These are phyloP conservation scores for Ictalurus furcatus DNA, from an alignment of 2,113 vertebrate species.

Conservation along the genomic window DNA sequence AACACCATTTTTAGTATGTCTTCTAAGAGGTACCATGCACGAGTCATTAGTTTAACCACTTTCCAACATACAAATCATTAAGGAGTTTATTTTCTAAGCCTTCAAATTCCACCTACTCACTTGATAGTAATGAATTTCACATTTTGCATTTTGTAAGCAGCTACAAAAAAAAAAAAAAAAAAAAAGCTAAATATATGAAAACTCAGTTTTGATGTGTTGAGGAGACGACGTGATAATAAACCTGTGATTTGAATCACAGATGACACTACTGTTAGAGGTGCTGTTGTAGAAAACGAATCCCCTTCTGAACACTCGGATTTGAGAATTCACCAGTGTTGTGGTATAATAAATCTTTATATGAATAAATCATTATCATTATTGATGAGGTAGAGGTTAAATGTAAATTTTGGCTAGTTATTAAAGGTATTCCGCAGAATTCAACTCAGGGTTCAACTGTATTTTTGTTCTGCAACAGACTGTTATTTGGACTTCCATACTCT, in stretches of 20 bases:
- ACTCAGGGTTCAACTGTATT: background rate
- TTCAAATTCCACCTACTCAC: background rate
- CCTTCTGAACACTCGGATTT: background rate
- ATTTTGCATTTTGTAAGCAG: slow-evolving; percentile 14
- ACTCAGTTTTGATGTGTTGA: background rate
- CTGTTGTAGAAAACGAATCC: background rate
- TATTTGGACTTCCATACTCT: no score
- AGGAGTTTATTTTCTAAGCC: slow-evolving; percentile 29
- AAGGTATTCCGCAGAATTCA: background rate
- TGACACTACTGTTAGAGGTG: background rate
- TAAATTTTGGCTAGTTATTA: background rate
- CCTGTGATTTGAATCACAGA: background rate
- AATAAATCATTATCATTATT: background rate
- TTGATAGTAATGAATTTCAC: slow-evolving; percentile 45
- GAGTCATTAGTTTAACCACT: slow-evolving; percentile 20
- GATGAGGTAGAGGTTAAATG: background rate
- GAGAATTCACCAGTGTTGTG: background rate
- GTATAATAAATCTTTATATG: background rate
- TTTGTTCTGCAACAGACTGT: no score
- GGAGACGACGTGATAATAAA: background rate
- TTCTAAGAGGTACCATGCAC: slow-evolving; percentile 19
- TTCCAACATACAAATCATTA: slow-evolving; percentile 40
- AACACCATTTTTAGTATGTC: background rate
- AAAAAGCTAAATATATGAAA: background rate
- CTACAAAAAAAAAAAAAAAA: background rate